Percentiles rank a stretch among this genome's conserved stretches.
Conservation (phyloP, 2,113 vertebrate species). For the Petromus typicus region DNA sequence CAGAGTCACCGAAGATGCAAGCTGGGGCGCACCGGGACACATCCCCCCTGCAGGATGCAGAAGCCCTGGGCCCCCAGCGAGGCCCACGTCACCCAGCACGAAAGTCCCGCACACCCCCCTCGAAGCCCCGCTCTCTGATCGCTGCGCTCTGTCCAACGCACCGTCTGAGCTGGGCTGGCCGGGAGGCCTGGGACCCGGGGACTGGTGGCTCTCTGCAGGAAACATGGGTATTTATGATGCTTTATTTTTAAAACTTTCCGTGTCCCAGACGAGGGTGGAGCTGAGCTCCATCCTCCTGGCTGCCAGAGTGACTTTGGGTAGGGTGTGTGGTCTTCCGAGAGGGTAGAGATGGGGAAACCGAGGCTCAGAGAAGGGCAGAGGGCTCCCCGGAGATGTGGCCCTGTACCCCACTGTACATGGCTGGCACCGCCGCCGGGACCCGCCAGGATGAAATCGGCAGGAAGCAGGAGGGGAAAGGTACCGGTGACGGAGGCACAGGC, state of each 20-base stretch:
- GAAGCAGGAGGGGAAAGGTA: neutral
- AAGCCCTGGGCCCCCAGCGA: neutral
- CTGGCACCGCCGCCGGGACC: neutral
- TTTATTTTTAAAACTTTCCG: constrained; percentile 69
- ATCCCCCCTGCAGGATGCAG: neutral
- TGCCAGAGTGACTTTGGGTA: neutral
- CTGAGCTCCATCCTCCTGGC: neutral
- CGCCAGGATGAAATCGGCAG: neutral
- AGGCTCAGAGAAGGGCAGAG: neutral
- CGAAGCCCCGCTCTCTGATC: neutral
- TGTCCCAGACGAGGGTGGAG: neutral
- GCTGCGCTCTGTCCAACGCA: neutral
- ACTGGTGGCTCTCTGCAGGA: constrained; percentile 23
- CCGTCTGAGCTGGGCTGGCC: neutral
- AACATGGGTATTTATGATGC: constrained; percentile 35
- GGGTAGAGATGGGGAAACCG: neutral
- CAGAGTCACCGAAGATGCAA: neutral
- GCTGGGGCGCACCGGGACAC: neutral
- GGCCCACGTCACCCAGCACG: neutral
- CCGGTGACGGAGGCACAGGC: neutral
- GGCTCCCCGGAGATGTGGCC: too few species aligned
- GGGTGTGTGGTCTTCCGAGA: neutral
- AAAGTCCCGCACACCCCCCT: neutral
- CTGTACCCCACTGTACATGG: neutral
- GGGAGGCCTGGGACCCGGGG: neutral